Evolutionary conservation across 1,140 invertebrate genomes (phyloP).

Genomic region (Drosophila azteca): DNA sequence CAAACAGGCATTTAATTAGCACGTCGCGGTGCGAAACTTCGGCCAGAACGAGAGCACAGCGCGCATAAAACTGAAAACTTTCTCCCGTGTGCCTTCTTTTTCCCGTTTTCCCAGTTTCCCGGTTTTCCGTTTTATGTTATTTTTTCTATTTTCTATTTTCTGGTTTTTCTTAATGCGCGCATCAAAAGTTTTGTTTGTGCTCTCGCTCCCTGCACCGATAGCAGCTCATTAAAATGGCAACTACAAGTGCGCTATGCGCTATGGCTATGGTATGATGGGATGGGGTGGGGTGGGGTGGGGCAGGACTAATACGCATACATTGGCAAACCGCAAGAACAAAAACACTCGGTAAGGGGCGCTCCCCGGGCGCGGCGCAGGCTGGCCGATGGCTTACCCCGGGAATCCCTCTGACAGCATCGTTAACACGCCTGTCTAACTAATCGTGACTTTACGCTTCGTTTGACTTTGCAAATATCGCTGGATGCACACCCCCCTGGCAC

Average conservation of each 20-base stretch:
- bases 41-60: conserved; percentile 17
- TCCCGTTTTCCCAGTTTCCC: conserved; percentile 25
- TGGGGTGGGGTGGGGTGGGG: conserved; percentile 3
- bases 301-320: conserved; percentile 55
- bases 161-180: conserved; percentile 60
- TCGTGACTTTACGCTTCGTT: conserved; percentile 84
- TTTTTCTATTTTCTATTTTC: conserved; percentile 41
- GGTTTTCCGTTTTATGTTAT: conserved; percentile 20
- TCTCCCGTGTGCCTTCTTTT: conserved; percentile 25
- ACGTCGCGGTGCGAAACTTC: conserved; percentile 68
- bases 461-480: conserved; percentile 82
- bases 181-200: conserved; percentile 74
- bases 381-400: conserved; percentile 1
- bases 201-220: conserved; percentile 43
- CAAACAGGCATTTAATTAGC: conserved; percentile 81
- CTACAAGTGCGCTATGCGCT: conserved; percentile 24
- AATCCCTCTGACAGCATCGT: conserved; percentile 51
- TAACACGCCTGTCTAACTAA: conserved; percentile 83
- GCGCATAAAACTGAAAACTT: conserved; percentile 69
- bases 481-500: conserved; percentile 39
- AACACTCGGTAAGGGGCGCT: background rate
- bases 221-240: conserved; percentile 77
- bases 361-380: background rate
- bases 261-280: background rate
- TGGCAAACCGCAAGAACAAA: conserved; percentile 52